Evolutionary conservation across 2,888 invertebrate genomes (phyloP).

Genomic region (Nemotelus pantherinus): DNA sequence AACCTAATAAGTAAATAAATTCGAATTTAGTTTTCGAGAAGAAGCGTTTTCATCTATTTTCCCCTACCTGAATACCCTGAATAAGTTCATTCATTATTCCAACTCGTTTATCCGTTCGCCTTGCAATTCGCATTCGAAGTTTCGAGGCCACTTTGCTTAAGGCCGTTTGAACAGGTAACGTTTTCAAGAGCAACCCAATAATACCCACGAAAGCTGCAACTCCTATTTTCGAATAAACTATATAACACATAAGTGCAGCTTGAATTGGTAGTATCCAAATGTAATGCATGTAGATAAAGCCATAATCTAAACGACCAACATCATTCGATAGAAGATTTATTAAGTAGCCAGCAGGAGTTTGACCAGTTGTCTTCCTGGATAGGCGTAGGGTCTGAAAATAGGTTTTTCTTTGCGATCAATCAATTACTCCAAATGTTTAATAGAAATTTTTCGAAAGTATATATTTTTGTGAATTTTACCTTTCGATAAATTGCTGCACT

Average conservation of each 20-base stretch:
- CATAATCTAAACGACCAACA: constrained; percentile 89
- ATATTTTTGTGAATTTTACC: constrained; percentile 60
- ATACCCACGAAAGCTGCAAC: constrained; percentile 82
- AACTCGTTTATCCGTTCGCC: constrained; percentile 88
- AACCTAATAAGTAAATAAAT: constrained; percentile 80
- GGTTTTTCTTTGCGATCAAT: background rate
- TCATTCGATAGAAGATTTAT: constrained; percentile 95
- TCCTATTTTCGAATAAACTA: constrained; percentile 80
- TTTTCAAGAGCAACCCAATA: constrained; percentile 76
- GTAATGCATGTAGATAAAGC: constrained; percentile 84
- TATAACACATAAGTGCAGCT: constrained; percentile 72
- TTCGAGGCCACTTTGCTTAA: constrained; percentile 62
- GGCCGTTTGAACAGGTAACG: constrained; percentile 81
- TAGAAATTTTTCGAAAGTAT: constrained; percentile 5
- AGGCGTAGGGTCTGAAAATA: constrained; percentile 71
- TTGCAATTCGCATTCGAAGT: constrained; percentile 79
- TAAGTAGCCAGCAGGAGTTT: constrained; percentile 86
- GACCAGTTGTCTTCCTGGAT: constrained; percentile 75
- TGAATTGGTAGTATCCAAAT: constrained; percentile 87
- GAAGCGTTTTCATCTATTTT: background rate
- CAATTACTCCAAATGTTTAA: background rate
- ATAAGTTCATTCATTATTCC: constrained; percentile 95
- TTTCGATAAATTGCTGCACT: constrained; percentile 76
- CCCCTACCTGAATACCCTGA: constrained; percentile 82
- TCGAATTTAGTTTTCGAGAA: constrained; percentile 60